Percentiles rank a stretch among this genome's conserved stretches.
Evolutionary conservation across 2,113 vertebrate genomes (phyloP).

Genomic region (Pterocles gutturalis): DNA sequence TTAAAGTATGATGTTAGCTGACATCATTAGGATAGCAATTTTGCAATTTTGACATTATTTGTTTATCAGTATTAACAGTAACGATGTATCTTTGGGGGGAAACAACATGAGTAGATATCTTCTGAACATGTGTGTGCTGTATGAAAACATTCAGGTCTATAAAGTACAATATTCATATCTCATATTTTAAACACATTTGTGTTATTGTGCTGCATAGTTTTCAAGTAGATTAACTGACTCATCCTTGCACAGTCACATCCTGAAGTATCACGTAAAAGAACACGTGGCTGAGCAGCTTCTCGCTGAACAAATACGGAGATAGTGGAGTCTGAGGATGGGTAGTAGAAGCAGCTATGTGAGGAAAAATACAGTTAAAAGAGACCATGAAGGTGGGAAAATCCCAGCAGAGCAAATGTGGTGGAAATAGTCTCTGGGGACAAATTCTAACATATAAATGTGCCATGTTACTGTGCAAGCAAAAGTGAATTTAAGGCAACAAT

Average conservation of each 20-base stretch:
- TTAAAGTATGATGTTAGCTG: fast-evolving
- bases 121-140: not conserved
- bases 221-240: not conserved
- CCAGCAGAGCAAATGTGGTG: not conserved
- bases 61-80: not conserved
- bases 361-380: not conserved
- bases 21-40: not conserved
- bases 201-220: not conserved
- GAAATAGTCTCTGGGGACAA: not conserved
- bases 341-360: not conserved
- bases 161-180: not conserved
- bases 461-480: not conserved
- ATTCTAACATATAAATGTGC: not conserved
- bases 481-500: not conserved
- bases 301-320: not conserved
- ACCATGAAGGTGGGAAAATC: not conserved
- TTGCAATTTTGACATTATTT: not conserved
- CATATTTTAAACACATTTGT: not conserved
- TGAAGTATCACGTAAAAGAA: not conserved
- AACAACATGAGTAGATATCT: not conserved
- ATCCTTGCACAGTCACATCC: not conserved
- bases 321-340: not conserved
- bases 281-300: not conserved
- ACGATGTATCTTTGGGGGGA: not conserved
- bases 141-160: not conserved